Base-by-base conservation (phyloP, 2,113 vertebrate species). In the Hyperoodon ampullatus region DNA sequence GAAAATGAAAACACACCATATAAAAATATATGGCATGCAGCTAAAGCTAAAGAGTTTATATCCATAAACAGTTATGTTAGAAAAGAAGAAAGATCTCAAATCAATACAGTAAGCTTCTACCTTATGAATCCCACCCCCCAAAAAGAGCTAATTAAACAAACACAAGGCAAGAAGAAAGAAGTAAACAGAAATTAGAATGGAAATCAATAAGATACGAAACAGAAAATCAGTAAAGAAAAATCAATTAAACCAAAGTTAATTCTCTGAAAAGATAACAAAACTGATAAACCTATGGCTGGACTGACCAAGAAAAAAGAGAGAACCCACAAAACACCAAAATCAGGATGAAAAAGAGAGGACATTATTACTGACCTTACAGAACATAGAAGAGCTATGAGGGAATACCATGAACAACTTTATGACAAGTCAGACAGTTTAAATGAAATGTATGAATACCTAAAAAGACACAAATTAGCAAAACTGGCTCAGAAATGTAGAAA, bases 71-170 rank as follows among this genome's bases (percentile, higher is more conserved):
- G 63, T 11, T 92, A 60, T 80, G 2, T 63, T 71, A 88, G 83
- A 44, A 92, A 88, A 87, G 44, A 89, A 89, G 61, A 80, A 90
- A 81, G 8, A 75, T 68, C 50, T 82, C 50, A 87, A 94, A 91
- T 83, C 16, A 88, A 24, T 65, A 78, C 39, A 61, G 39, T 33
- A 70, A 88, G 14, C 10, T 63, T 83, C 70, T 3, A 53, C 39
- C 16, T 89, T 71, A 68, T 81, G 35, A 84, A 44, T 71, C 18
- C 2, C 55, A 3, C 75, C 35, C 11, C 33, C 6, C 28, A 90
- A 77, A 71, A 92, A 83, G n/a, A 88, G 42, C 35, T 88, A 88
- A 92, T 94, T 92, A 88, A 83, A 70, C 6, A 88, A 83, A 70
- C 6, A 71, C 8, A 92, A 50, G 39, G 9, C 66, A 88, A 68